phyloP scores from a whole-genome alignment of 1,140 invertebrate species.

The Thereuonema tuberculata region DNA sequence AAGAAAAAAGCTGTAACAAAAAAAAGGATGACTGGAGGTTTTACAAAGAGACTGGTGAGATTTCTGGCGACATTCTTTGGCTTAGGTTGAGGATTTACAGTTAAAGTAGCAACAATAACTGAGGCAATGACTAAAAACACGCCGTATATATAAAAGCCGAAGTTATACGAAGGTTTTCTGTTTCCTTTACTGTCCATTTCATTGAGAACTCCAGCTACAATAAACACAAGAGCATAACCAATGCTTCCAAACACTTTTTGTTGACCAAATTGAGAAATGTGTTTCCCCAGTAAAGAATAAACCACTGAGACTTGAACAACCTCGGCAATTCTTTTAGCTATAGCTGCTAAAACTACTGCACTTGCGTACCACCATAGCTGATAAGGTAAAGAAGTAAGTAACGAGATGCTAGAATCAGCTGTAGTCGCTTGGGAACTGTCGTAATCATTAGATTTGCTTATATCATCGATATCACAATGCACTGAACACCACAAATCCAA shows the following conservation, averaged over 20 bases:
- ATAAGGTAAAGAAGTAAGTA: background rate
- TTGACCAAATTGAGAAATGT: background rate
- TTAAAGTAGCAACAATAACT: background rate
- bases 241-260: conserved; percentile 4
- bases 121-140: background rate
- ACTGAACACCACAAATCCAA: background rate
- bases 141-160: background rate
- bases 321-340: background rate
- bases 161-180: background rate
- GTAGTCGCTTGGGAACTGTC: background rate
- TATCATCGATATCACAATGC: background rate
- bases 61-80: background rate
- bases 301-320: background rate
- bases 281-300: background rate
- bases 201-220: background rate
- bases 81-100: background rate
- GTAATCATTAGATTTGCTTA: background rate
- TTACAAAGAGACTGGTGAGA: background rate
- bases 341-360: background rate
- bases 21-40: background rate
- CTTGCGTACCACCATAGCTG: background rate
- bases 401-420: background rate
- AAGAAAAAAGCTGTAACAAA: background rate
- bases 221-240: background rate
- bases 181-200: background rate